Base-by-base conservation (phyloP, 2,888 invertebrate genomes). In the Pterostichus madidus region DNA sequence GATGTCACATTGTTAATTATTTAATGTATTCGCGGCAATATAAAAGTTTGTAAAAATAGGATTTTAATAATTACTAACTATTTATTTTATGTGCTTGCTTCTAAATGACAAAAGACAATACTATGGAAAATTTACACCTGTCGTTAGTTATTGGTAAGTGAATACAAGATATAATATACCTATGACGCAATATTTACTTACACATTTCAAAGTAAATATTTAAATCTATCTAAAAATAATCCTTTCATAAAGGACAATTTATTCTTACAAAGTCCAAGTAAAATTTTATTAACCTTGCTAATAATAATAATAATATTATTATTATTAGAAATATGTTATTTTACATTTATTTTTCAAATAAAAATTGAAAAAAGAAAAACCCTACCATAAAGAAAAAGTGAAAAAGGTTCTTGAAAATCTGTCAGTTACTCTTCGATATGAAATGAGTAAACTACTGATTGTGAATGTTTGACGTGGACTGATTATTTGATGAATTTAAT, bases 121-220 rank as follows among this genome's bases (percentile, higher is more conserved):
- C 56, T 17, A 15, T 2, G 17, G 5, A 17, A 56, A 56, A 56
- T 56, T 56, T 17, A 56, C 56, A 17, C 56, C 17, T 52, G 13
- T 24, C 3, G 3, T 24, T 24, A 3, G 4, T 15, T 52, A 10
- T 52, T 56, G 17, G 13, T 56, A 17, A 56, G 17, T 24, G 13
- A 8, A 10, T 56, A 17, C 6, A 56, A 56, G 56, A 56, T 17
- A 24, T 39, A 8, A 8, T 39, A 56, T n/a, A n/a, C n/a, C n/a
- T n/a, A 52, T 52, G 52, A n/a, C 56, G 56, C 13, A 56, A 56
- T 56, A 15, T 56, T 56, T 56, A n/a, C 13, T 7, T 52, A 17
- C 56, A 56, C 8, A 15, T 56, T 49, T 13, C 6, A 49, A 56
- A 56, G 56, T 24, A 56, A 56, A 56, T 56, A 56, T 56, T 56